Base-by-base conservation (phyloP, 53 echinoderm and acorn worm species). In the Stichopus horrens region DNA sequence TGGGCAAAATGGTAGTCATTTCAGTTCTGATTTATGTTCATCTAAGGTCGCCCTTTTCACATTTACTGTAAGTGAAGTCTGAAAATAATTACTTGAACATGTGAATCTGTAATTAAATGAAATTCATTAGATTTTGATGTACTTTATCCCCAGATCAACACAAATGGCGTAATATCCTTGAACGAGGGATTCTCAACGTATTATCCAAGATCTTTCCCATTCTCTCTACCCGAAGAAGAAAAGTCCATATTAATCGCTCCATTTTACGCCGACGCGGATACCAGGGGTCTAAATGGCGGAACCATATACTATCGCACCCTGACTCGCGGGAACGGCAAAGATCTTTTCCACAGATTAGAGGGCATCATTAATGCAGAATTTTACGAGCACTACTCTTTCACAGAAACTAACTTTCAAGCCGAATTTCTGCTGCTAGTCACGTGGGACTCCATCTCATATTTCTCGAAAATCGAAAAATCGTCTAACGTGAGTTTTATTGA, bases 161-260 rank as follows among this genome's bases (percentile, higher is more conserved):
- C 88, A 8, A 94, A 94, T 58, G 94, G 94, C 18, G 91, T 85
- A 57, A 78, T 94, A 73, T 94, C 94, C 22, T 83, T 94, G 75
- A 20, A 88, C 13, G 74, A 11, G 0, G 57, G 22, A 0, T 86
- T 92, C 54, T 4, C 14, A 10, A 83, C 79, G 52, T 55, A 90
- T 52, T 54, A 92, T 79, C 59, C 90, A 83, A 13, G 83, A 85
- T 8, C 8, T 71, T 18, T 94, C 90, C 81, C 94, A 79, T 53
- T 87, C 89, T 23, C 10, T 6, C 21, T 68, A 7, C 3, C 52
- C 14, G 19, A 51, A 4, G 77, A 1, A 0, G 88, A 88, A 23
- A 74, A 22, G 9, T 55, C 92, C 7, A 75, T 83, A 20, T 58
- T 94, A 7, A 87, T 94, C 18, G 90, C 92, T 1, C 92, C 92